These are phyloP conservation scores for Drosophila subobscura DNA, from an alignment of 1,140 invertebrate genomes.

Conservation along the genomic window DNA sequence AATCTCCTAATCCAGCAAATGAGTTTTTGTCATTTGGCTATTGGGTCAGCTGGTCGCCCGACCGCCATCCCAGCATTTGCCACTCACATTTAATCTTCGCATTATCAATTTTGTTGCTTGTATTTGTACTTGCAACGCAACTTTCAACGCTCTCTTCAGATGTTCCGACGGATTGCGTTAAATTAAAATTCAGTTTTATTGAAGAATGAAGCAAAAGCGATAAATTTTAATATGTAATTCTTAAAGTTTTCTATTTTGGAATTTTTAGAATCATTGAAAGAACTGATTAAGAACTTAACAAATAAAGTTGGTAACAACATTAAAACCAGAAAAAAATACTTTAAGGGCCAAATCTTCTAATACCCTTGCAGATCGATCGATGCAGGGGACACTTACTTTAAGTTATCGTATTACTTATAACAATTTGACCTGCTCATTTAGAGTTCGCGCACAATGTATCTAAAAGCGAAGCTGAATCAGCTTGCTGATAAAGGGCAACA, in stretches of 20 bases:
- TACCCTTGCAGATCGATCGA: no score
- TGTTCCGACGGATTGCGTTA: conserved; percentile 36
- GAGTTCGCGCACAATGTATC: no score
- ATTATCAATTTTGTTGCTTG: conserved; percentile 51
- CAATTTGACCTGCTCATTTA: no score
- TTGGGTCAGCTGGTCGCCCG: conserved; percentile 43
- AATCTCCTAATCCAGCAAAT: conserved; percentile 46
- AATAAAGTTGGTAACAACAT: conserved; percentile 82
- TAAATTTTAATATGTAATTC: conserved; percentile 74
- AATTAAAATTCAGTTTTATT: conserved; percentile 75
- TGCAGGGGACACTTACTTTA: no score
- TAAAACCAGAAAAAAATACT: conserved; percentile 45
- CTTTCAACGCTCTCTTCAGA: conserved; percentile 39
- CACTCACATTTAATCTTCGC: conserved; percentile 42
- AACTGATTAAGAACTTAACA: conserved; percentile 81
- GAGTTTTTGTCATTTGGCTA: conserved; percentile 64
- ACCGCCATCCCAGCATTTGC: conserved; percentile 46
- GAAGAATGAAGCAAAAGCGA: conserved; percentile 61
- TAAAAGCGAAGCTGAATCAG: no score
- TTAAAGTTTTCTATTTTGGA: conserved; percentile 76
- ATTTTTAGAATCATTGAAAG: conserved; percentile 81
- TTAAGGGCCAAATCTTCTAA: no score
- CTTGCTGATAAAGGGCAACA: no score
- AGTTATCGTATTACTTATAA: no score
- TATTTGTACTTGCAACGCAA: conserved; percentile 30